A percentile compares a stretch with the other conserved stretches of the same genome.
Evolutionary conservation across 2,113 vertebrate species (phyloP).

Genomic region (Dasypus novemcinctus): DNA sequence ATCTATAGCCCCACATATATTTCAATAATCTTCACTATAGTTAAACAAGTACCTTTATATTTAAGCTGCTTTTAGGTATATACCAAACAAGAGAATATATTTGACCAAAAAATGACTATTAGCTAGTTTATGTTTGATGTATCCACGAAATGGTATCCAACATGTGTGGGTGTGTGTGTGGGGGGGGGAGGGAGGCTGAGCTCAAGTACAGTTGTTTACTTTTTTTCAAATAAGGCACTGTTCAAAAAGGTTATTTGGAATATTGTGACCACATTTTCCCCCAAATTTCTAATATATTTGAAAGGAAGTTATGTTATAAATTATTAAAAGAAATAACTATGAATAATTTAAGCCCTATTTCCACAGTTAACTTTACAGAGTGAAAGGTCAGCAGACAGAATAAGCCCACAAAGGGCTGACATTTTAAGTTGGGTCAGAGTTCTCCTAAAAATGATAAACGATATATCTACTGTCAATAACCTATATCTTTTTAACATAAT

Average conservation of each 20-base stretch:
- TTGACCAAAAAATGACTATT: not conserved
- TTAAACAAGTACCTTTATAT: not conserved
- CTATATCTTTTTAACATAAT: not conserved
- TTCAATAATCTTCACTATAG: not conserved
- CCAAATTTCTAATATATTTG: slow-evolving; percentile 5
- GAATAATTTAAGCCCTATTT: slow-evolving; percentile 64
- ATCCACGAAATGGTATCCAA: not conserved
- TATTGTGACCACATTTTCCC: not conserved
- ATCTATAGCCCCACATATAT: not conserved
- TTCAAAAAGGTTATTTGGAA: not conserved
- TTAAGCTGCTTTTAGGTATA: not conserved
- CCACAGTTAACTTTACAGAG: slow-evolving; percentile 49
- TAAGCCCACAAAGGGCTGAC: not conserved
- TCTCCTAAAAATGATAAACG: not conserved
- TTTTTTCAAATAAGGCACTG: not conserved
- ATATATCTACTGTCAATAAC: not conserved
- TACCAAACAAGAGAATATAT: not conserved
- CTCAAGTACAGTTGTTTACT: not conserved
- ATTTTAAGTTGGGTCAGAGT: not conserved
- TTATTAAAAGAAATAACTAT: slow-evolving; percentile 56
- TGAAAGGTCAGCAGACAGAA: not conserved
- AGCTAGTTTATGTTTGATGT: not conserved
- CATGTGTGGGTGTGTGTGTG: no score
- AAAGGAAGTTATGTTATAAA: slow-evolving; percentile 49
- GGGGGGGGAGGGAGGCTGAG: fast-evolving